These are phyloP conservation scores for Theristicus caerulescens DNA, from an alignment of 2,113 vertebrate genomes.

Conservation along the genomic window DNA sequence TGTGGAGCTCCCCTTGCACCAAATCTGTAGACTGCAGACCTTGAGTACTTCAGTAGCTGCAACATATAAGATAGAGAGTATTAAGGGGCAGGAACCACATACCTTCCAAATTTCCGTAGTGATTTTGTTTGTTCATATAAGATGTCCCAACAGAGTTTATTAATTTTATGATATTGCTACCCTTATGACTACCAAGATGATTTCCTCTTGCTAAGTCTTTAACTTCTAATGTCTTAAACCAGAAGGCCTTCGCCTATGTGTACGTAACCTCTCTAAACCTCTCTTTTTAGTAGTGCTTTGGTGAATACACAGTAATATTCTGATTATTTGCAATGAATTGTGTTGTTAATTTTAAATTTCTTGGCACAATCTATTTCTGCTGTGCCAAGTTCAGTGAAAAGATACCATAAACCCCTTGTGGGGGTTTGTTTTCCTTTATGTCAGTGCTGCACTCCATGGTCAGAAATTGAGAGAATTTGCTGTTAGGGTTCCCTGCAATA, in stretches of 20 bases:
- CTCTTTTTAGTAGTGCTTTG: background rate
- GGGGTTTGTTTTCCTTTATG: background rate
- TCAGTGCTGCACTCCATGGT: background rate
- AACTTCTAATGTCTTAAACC: background rate
- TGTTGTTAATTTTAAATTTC: background rate
- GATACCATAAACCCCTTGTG: background rate
- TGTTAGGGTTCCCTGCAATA: accelerated
- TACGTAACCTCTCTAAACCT: background rate
- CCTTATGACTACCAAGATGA: background rate
- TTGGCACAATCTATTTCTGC: background rate
- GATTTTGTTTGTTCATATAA: background rate
- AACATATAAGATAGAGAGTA: background rate
- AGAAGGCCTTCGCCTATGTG: background rate
- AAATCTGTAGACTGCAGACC: background rate
- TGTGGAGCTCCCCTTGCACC: background rate
- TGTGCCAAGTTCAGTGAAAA: background rate
- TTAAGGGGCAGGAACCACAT: background rate
- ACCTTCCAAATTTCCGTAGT: background rate
- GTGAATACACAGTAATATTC: background rate
- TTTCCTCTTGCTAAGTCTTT: background rate
- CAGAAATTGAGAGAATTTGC: background rate
- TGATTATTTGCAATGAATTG: background rate
- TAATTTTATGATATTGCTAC: background rate
- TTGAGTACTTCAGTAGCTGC: background rate
- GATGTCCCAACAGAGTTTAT: background rate